A percentile compares a stretch with the other conserved stretches of the same genome.
Evolutionary conservation across 2,113 vertebrate genomes (phyloP).

Genomic region (Platysteira castanea): DNA sequence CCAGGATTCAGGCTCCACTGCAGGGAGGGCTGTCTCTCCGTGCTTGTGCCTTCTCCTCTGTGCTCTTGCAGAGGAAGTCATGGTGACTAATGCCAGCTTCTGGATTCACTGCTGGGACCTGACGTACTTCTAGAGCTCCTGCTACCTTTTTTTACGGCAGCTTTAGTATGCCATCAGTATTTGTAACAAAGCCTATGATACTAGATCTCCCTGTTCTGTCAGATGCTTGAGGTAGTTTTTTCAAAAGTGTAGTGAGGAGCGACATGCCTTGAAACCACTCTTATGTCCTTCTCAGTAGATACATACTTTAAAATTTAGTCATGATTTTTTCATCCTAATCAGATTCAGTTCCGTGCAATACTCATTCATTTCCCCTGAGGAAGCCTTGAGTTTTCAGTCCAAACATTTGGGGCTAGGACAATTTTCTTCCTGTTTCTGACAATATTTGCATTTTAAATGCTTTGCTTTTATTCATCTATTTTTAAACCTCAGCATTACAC

Average conservation of each 20-base stretch:
- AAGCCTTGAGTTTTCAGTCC: neutral
- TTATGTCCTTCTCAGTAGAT: neutral
- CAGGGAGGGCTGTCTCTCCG: neutral
- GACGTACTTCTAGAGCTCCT: neutral
- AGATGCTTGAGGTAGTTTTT: neutral
- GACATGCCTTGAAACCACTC: neutral
- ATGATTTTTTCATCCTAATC: neutral
- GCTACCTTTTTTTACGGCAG: neutral
- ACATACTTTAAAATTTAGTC: neutral
- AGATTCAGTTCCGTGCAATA: neutral
- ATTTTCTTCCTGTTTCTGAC: neutral
- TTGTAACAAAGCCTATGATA: neutral
- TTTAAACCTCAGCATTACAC: neutral
- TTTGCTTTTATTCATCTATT: neutral
- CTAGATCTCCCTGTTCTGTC: neutral
- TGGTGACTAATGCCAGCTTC: neutral
- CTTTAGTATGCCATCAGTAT: neutral
- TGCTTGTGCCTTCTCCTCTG: neutral
- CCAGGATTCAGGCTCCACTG: neutral
- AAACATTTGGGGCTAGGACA: neutral
- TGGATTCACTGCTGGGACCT: neutral
- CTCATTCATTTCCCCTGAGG: neutral
- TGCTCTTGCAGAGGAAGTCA: neutral
- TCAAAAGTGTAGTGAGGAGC: neutral
- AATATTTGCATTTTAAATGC: neutral